phyloP scores from a whole-genome alignment of 2,888 invertebrate species.

The Parnassius mnemosyne region DNA sequence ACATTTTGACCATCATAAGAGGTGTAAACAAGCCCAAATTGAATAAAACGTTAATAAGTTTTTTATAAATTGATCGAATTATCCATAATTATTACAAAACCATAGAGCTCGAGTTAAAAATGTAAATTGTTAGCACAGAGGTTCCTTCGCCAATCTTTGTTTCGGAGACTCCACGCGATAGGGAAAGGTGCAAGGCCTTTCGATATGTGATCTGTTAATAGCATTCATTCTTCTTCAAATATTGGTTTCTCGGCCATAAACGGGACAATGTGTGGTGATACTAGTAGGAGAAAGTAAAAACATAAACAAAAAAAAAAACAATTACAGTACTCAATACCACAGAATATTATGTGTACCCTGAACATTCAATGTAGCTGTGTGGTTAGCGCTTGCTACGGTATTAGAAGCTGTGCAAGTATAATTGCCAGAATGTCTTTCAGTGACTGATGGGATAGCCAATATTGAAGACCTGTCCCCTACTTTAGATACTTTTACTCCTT shows the following conservation, averaged over 20 bases:
- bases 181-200: constrained; percentile 86
- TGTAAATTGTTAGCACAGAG: constrained; percentile 83
- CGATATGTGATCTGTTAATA: constrained; percentile 82
- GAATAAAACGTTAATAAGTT: no score
- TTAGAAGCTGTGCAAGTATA: constrained; percentile 89
- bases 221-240: constrained; percentile 83
- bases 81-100: no score
- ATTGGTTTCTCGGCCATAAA: constrained; percentile 82
- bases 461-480: constrained; percentile 82
- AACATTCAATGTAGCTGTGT: constrained; percentile 85
- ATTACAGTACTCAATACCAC: constrained; percentile 40
- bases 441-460: constrained; percentile 82
- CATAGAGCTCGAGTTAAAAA: constrained; percentile 55
- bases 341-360: constrained; percentile 80
- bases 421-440: constrained; percentile 85
- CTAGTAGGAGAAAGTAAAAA: constrained; percentile 37
- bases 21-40: no score
- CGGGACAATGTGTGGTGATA: constrained; percentile 82
- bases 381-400: constrained; percentile 84
- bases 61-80: no score
- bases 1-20: no score
- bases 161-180: constrained; percentile 85
- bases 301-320: constrained; percentile 39
- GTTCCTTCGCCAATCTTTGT: constrained; percentile 82
- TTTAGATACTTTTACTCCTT: constrained; percentile 78